Conservation (phyloP, 2,797 vertebrate genomes). For the Cercopithecus mitis region DNA sequence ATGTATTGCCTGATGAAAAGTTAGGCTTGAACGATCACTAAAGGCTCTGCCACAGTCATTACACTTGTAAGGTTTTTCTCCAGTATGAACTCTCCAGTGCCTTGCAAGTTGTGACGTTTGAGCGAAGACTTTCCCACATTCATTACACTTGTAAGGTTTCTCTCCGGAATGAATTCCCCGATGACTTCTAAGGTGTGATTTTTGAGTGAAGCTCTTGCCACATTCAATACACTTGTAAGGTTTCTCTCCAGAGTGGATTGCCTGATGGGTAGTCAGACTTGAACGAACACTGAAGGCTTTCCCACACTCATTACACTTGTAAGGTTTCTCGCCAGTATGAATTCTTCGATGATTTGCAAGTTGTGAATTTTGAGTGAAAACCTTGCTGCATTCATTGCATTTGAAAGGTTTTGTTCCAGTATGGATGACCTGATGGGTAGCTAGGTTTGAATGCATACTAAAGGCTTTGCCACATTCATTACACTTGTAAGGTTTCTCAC, state of each 20-base stretch:
- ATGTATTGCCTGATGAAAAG: conserved; percentile 32
- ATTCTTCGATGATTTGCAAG: not conserved
- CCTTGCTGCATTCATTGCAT: not conserved
- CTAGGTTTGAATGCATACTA: not conserved
- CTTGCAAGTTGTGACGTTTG: not conserved
- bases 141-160: conserved; percentile 36
- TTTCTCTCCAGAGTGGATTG: conserved; percentile 11
- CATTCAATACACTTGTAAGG: conserved; percentile 30
- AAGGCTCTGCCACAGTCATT: conserved; percentile 12
- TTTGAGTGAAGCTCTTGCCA: not conserved
- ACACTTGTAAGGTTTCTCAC: not conserved
- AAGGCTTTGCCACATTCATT: not conserved
- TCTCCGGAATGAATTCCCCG: conserved; percentile 52
- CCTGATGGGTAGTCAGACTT: not conserved
- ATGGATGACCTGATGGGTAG: not conserved
- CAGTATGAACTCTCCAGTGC: conserved; percentile 47
- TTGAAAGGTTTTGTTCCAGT: not conserved
- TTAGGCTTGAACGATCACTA: not conserved
- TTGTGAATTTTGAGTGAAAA: not conserved
- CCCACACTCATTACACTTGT: conserved; percentile 1
- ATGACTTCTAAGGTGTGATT: conserved; percentile 18
- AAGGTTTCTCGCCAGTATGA: conserved; percentile 12
- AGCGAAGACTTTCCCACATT: conserved; percentile 50
- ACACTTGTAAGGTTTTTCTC: conserved; percentile 48
- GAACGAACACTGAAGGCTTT: not conserved